Base-by-base conservation (phyloP, 2,888 invertebrate species). In the Cerastis rubricosa region DNA sequence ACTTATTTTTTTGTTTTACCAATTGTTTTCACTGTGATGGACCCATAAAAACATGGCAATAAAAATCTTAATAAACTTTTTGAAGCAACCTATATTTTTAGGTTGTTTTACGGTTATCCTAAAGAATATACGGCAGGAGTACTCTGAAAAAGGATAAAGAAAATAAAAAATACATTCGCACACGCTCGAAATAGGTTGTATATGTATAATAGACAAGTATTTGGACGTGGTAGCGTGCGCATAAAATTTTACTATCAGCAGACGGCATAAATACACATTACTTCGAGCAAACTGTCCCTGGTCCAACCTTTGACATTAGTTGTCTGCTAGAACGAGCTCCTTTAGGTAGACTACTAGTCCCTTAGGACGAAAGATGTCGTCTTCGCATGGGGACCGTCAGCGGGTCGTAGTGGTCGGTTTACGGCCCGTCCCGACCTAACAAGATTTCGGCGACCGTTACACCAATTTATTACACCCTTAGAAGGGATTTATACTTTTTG, bases 391-490 rank as follows among this genome's bases (percentile, higher is more conserved):
- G 65, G 77, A 80, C 11, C 40, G 76, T 77, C 79, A 69, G 76
- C 76, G 83, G 54, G 78, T 63, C 45, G 47, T 35, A 63, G 70
- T 64, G 71, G 75, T 71, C 81, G 65, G 83, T 94, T 94, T 94
- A 93, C 90, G 90, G 90, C 89, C 84, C 85, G 88, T 87, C 90
- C 87, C 91, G 91, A 89, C 92, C 91, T 93, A 92, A 94, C 94
- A 93, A 94, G 93, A 92, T 94, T 92, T 90, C 89, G 85, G 65
- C 90, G 90, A 91, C 93, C 92, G 94, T 95, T 93, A 94, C 90
- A 89, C 86, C 93, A 94, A 94, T 94, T 94, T 94, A 94, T 94
- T 91, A 93, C 92, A 85, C 92, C 92, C 94, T 94, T 93, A 93
- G 90, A 92, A 91, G 89, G 93, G 93, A 94, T 94, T 94, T 94